phyloP scores from a whole-genome alignment of 92 coral and sea anemone genomes.

The Micromussa lordhowensis region DNA sequence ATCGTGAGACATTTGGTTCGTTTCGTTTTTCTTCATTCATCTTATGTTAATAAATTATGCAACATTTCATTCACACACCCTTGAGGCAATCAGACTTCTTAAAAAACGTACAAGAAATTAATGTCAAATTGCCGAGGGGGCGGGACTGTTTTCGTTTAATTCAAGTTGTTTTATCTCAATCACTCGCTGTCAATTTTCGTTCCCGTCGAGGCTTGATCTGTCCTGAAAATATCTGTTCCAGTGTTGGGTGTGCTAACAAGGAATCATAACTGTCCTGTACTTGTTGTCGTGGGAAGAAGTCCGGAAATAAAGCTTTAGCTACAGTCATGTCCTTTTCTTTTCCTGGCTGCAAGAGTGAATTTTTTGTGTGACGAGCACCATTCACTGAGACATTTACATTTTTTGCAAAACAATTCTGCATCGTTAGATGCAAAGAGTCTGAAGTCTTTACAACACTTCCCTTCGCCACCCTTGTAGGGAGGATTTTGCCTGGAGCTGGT shows the following conservation, averaged over 20 bases:
- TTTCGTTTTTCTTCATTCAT: not conserved
- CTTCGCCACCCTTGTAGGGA: not conserved
- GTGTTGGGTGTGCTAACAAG: not conserved
- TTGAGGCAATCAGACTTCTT: not conserved
- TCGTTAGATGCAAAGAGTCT: not conserved
- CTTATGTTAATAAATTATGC: not conserved
- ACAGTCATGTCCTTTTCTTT: not conserved
- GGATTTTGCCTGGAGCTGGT: not conserved
- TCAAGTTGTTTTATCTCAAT: not conserved
- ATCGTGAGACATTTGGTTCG: not conserved
- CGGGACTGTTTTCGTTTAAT: not conserved
- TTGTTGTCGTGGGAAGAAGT: constrained; percentile 18
- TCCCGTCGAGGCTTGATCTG: not conserved
- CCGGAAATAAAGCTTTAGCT: constrained; percentile 36
- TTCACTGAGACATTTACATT: not conserved
- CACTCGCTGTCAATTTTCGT: not conserved
- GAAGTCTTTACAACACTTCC: not conserved
- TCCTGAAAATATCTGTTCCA: constrained; percentile 37
- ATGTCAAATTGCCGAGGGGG: not conserved
- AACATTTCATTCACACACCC: not conserved
- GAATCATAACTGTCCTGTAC: constrained; percentile 28
- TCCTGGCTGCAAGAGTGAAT: not conserved
- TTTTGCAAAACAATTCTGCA: not conserved
- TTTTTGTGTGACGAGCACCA: not conserved
- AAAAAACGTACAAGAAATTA: not conserved